Evolutionary conservation across 2,113 vertebrate species (phyloP).

Genomic region (Mobula birostris): DNA sequence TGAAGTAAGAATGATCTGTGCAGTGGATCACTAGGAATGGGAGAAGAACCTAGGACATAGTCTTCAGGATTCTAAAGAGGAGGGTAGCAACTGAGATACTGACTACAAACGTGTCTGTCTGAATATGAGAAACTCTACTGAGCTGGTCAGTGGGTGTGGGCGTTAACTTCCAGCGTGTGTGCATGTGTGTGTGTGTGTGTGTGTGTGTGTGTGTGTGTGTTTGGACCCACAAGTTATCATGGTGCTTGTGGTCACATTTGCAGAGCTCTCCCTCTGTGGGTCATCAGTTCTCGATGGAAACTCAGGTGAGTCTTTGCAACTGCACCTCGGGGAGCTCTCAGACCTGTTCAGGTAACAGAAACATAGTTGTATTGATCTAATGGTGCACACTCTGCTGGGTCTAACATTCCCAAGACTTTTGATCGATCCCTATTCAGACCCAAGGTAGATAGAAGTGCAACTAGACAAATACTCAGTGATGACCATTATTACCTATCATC

Average conservation of each 20-base stretch:
- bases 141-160: not conserved
- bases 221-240: not conserved
- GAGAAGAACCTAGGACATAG: not conserved
- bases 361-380: not conserved
- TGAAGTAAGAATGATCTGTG: too few species aligned
- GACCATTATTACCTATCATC: not conserved
- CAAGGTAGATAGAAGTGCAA: not conserved
- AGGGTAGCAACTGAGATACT: not conserved
- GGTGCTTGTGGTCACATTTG: not conserved
- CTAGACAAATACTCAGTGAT: not conserved
- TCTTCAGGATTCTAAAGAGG: not conserved
- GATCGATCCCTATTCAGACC: not conserved
- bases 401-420: not conserved
- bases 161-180: not conserved
- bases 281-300: not conserved
- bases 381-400: not conserved
- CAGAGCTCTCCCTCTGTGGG: not conserved
- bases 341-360: not conserved
- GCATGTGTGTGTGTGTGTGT: too few species aligned
- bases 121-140: not conserved
- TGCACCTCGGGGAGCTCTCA: not conserved
- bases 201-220: too few species aligned
- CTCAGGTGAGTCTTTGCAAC: not conserved
- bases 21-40: too few species aligned
- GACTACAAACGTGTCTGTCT: not conserved